Percentiles rank a stretch among this genome's conserved stretches.
phyloP scores from a whole-genome alignment of 1,140 invertebrate species.

The Lycorma delicatula region DNA sequence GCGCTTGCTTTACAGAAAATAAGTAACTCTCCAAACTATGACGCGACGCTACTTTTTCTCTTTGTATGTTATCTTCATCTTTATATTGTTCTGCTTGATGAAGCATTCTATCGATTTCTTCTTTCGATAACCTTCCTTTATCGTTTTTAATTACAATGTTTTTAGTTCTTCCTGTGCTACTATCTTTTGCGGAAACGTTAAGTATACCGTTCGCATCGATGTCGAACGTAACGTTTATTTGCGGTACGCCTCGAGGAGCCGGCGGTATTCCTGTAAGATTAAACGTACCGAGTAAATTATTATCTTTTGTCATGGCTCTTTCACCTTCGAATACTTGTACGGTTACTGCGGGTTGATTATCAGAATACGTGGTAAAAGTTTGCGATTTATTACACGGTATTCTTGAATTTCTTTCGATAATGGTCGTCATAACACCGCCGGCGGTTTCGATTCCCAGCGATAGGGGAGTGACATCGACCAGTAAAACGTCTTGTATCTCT shows the following conservation, averaged over 20 bases:
- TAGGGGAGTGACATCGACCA: conserved; percentile 43
- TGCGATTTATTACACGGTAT: conserved; percentile 43
- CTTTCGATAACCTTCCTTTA: conserved; percentile 45
- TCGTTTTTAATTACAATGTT: conserved; percentile 49
- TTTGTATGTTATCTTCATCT: conserved; percentile 46
- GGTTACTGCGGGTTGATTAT: conserved; percentile 54
- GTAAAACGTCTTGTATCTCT: conserved; percentile 41
- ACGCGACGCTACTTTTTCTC: conserved; percentile 49
- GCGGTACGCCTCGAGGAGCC: conserved; percentile 42
- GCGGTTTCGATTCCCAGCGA: conserved; percentile 46
- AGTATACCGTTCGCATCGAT: conserved; percentile 62
- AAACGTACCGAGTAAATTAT: conserved; percentile 72
- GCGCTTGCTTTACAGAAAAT: conserved; percentile 54
- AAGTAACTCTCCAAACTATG: conserved; percentile 63
- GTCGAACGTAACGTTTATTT: conserved; percentile 50
- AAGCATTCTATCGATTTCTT: conserved; percentile 53
- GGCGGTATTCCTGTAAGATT: conserved; percentile 55
- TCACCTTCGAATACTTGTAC: conserved; percentile 75
- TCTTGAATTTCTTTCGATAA: conserved; percentile 42
- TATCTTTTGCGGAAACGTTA: conserved; percentile 48
- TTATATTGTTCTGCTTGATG: conserved; percentile 54
- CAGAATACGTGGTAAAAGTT: conserved; percentile 43
- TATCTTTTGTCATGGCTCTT: conserved; percentile 62
- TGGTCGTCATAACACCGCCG: conserved; percentile 45
- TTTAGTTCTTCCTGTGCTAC: conserved; percentile 43